Evolutionary conservation across 2,888 invertebrate species (phyloP).

Genomic region (Bellardia pandia): DNA sequence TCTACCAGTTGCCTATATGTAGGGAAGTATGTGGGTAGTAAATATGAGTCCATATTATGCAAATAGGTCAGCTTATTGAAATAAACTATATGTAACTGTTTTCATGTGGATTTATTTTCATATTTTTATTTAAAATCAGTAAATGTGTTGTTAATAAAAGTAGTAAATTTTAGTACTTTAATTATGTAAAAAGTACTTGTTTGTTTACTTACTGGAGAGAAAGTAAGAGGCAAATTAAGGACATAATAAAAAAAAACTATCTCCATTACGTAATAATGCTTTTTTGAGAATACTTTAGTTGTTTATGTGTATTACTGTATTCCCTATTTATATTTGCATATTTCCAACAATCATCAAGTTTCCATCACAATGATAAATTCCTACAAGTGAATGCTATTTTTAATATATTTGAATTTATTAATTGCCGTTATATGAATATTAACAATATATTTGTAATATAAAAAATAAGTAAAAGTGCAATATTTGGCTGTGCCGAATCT

Average conservation of each 20-base stretch:
- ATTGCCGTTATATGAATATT: background rate
- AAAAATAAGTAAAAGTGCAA: no score
- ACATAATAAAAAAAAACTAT: no score
- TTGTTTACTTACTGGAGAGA: no score
- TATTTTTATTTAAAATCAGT: background rate
- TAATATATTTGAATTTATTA: background rate
- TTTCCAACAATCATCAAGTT: no score
- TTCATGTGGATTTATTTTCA: background rate
- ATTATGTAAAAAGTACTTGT: no score
- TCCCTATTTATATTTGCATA: no score
- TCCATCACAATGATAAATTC: background rate
- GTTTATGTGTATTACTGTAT: no score
- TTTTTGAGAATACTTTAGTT: no score
- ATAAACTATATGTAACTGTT: constrained; percentile 13
- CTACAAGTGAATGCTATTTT: background rate
- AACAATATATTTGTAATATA: background rate
- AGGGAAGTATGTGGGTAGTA: background rate
- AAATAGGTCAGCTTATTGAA: constrained; percentile 52
- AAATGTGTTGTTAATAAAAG: background rate
- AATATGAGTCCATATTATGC: constrained; percentile 9
- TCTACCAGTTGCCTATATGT: background rate
- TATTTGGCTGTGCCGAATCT: no score
- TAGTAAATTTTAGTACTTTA: no score
- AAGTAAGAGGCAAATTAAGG: no score
- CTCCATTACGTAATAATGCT: no score